phyloP scores from a whole-genome alignment of 1,140 invertebrate genomes.

The Ectropis grisescens region DNA sequence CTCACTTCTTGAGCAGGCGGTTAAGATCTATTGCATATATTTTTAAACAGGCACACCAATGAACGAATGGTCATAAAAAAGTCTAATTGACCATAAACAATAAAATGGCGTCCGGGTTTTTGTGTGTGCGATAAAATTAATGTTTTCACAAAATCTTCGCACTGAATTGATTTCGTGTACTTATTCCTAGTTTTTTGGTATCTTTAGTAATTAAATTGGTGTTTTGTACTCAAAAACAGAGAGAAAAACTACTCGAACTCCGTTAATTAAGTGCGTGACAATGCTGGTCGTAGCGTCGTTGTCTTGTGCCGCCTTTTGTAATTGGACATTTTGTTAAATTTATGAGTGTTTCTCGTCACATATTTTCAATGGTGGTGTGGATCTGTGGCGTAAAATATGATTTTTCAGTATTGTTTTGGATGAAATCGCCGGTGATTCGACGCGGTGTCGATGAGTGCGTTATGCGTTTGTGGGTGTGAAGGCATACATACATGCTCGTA shows the following conservation, averaged over 20 bases:
- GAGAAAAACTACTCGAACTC: constrained; percentile 11
- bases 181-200: no score
- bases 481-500: constrained; percentile 51
- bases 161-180: no score
- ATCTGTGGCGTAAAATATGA: constrained; percentile 1
- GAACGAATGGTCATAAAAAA: constrained; percentile 19
- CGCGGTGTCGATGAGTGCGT: constrained; percentile 45
- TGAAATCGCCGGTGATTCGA: constrained; percentile 11
- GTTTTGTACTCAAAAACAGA: no score
- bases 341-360: constrained; percentile 13
- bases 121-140: constrained; percentile 65
- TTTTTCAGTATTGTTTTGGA: constrained; percentile 3
- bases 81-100: constrained; percentile 61
- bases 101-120: constrained; percentile 70
- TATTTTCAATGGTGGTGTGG: constrained; percentile 1
- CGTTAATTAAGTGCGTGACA: constrained; percentile 46
- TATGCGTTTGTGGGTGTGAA: constrained; percentile 60
- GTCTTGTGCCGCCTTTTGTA: constrained; percentile 56
- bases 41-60: no score
- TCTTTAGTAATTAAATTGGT: no score
- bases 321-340: constrained; percentile 42
- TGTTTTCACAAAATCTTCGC: no score
- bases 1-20: no score
- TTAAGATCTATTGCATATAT: no score
- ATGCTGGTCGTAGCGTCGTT: constrained; percentile 49